A percentile compares a stretch with the other conserved stretches of the same genome.
Conservation (phyloP, 2,888 invertebrate species). For the Calameuta filiformis region DNA sequence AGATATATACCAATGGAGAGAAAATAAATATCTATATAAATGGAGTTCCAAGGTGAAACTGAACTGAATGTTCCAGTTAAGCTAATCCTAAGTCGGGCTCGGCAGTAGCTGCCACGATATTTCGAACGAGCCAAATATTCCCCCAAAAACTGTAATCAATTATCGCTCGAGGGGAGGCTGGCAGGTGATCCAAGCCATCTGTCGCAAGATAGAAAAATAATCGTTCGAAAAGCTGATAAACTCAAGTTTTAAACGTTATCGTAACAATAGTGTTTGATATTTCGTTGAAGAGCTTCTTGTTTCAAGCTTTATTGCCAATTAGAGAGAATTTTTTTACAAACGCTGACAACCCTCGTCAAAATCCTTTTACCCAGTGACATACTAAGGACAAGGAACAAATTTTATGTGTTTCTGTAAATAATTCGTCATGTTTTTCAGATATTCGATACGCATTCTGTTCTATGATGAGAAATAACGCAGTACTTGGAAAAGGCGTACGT, state of each 20-base stretch:
- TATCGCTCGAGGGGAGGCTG: slow-evolving; percentile 5
- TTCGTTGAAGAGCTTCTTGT: neutral
- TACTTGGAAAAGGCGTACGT: no score
- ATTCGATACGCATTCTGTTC: no score
- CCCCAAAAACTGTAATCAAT: slow-evolving; percentile 16
- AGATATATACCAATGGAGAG: no score
- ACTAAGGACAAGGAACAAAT: neutral
- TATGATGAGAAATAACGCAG: no score
- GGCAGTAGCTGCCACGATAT: slow-evolving; percentile 1
- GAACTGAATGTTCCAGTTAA: no score
- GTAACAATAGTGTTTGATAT: slow-evolving; percentile 1
- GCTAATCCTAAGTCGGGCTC: no score
- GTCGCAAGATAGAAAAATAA: slow-evolving; percentile 23
- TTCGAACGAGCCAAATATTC: neutral
- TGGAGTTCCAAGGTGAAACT: no score
- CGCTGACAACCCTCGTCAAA: no score
- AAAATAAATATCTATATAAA: no score
- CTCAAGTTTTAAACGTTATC: slow-evolving; percentile 22
- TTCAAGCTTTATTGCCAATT: slow-evolving; percentile 2
- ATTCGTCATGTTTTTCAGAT: no score
- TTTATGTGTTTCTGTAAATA: neutral
- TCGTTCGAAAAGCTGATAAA: slow-evolving; percentile 23
- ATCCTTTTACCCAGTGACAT: no score
- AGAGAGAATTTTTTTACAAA: neutral
- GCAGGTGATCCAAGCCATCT: slow-evolving; percentile 24